These are phyloP conservation scores for Streptopelia turtur DNA, from an alignment of 2,797 vertebrate species.

Conservation along the genomic window DNA sequence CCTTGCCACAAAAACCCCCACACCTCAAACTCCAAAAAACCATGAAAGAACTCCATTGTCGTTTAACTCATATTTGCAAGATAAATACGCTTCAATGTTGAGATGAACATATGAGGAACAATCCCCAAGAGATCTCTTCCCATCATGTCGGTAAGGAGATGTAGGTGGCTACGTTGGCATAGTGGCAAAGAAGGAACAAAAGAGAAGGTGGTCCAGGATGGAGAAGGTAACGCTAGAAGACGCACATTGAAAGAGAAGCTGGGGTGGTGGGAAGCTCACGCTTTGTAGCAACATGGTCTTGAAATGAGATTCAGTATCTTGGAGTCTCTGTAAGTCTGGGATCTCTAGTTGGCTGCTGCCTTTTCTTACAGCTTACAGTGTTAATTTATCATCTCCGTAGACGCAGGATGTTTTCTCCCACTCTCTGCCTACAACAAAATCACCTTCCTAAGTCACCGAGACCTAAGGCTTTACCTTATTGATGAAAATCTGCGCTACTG, in stretches of 20 bases:
- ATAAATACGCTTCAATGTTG: background rate
- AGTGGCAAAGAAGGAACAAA: background rate
- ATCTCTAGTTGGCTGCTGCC: background rate
- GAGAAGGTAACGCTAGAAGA: background rate
- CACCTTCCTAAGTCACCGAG: background rate
- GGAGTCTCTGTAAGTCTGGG: background rate
- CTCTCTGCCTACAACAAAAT: background rate
- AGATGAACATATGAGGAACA: background rate
- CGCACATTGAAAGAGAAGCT: background rate
- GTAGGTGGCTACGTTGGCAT: rapidly evolving
- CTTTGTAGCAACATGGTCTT: rapidly evolving
- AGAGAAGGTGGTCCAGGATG: background rate
- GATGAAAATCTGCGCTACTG: background rate
- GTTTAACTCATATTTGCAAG: background rate
- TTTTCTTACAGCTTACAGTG: background rate
- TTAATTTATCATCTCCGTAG: background rate
- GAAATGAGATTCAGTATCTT: background rate
- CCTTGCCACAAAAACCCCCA: background rate
- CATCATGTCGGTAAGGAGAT: rapidly evolving
- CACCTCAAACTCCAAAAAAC: background rate
- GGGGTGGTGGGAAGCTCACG: background rate
- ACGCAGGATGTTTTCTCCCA: background rate
- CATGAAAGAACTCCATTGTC: background rate
- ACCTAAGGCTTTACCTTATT: background rate
- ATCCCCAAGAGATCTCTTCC: background rate